phyloP scores from a whole-genome alignment of 1,140 invertebrate species.

The Hetaerina americana region DNA sequence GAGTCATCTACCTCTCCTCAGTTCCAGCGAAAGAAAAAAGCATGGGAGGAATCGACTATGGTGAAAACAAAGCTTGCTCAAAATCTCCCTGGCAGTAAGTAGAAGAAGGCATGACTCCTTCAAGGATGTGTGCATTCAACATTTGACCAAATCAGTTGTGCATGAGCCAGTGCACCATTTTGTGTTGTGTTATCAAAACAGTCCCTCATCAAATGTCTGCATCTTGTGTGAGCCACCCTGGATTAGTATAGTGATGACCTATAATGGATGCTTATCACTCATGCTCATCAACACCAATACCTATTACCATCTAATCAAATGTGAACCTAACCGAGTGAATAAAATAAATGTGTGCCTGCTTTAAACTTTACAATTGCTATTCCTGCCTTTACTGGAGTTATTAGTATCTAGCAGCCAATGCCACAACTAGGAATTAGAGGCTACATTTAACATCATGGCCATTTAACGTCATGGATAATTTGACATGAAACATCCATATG shows the following conservation, averaged over 20 bases:
- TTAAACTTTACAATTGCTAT: not conserved
- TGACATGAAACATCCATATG: too few relatives aligned
- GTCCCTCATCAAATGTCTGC: not conserved
- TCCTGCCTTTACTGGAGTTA: not conserved
- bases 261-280: not conserved
- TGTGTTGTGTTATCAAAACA: not conserved
- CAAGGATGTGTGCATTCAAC: not conserved
- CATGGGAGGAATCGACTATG: slow-evolving; percentile 12
- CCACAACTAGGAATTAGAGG: too few relatives aligned
- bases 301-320: not conserved
- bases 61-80: slow-evolving; percentile 8
- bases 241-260: not conserved
- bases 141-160: not conserved
- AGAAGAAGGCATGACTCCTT: slow-evolving; percentile 10
- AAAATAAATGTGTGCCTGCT: not conserved
- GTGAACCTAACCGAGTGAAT: not conserved
- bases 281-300: not conserved
- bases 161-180: not conserved
- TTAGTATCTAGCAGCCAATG: too few relatives aligned
- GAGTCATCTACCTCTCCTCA: slow-evolving; percentile 10
- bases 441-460: too few relatives aligned
- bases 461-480: too few relatives aligned
- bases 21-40: slow-evolving; percentile 10
- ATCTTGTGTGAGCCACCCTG: not conserved
- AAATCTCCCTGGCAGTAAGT: slow-evolving; percentile 19